Evolutionary conservation across 2,888 invertebrate species (phyloP), one percentile per base, ranked within the genome.

Genomic region (Galerucella calmariensis): DNA sequence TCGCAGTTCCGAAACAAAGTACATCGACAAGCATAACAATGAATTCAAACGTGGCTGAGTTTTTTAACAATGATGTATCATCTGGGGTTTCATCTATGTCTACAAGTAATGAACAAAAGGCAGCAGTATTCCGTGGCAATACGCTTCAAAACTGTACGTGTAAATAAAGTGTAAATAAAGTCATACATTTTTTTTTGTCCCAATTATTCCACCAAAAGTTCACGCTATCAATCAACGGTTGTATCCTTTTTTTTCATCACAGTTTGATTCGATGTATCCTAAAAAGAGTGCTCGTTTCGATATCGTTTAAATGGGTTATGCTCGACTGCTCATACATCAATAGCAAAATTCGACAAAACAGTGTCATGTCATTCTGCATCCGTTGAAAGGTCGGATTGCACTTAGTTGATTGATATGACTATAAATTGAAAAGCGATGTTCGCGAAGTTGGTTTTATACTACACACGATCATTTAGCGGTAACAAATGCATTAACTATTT

Each of bases 381-480:
- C 62, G 73, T 74, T 59, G 68, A 59, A 73, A 68, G 62, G 53
- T 53, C 27, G 61, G 12, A 44, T 46, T 51, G 73, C 69, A 69
- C 73, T 63, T 51, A 63, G 69, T 69, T 74, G 73, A 74, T 74
- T 74, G 73, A 74, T 74, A 66, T 16, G 69, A 46, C 59, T 69
- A 66, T 51, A 66, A 73, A 73, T 67, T 73, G 73, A 73, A 73
- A 73, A 73, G 69, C 53, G 59, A 48, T 73, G 73, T 73, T 58
- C 35, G 48, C 12, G 59, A 62, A 27, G 62, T 35, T 35, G 35
- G 63, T 41, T 70, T 46, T 70, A 62, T 59, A 46, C 11, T 16
- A 12, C 10, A 12, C 10, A 14, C 59, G 16, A 58, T 24, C 16
- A 58, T 46, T 68, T 44, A 20, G 11, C 11, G 12, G 68, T 44